phyloP scores from a whole-genome alignment of 1,140 invertebrate species.

The Stenopsyche tienmushanensis region DNA sequence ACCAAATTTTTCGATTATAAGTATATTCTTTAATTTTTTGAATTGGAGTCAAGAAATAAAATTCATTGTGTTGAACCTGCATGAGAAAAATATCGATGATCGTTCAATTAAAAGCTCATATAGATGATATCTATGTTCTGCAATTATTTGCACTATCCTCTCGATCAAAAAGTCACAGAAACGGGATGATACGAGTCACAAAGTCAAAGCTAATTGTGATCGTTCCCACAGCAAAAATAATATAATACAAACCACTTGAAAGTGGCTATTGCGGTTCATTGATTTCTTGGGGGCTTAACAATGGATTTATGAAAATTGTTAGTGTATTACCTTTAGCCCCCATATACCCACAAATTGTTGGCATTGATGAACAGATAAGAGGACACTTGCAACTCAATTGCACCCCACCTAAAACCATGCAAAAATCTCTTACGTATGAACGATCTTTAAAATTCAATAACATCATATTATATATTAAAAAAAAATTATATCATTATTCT shows the following conservation, averaged over 20 bases:
- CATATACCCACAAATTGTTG: conserved; percentile 23
- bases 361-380: conserved; percentile 36
- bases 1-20: too few relatives aligned
- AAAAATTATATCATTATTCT: too few relatives aligned
- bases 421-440: neutral
- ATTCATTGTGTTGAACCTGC: too few relatives aligned
- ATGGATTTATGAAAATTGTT: conserved; percentile 30
- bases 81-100: too few relatives aligned
- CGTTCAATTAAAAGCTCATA: too few relatives aligned
- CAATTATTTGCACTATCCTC: neutral
- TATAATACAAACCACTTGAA: conserved; percentile 20
- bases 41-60: too few relatives aligned
- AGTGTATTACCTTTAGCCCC: conserved; percentile 21
- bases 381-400: conserved; percentile 16
- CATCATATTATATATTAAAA: too few relatives aligned
- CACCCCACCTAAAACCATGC: neutral
- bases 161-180: neutral
- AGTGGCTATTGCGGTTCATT: conserved; percentile 32
- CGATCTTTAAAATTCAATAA: too few relatives aligned
- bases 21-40: too few relatives aligned
- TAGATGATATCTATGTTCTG: neutral
- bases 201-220: conserved; percentile 34
- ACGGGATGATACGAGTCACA: conserved; percentile 10
- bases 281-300: conserved; percentile 23
- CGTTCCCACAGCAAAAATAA: conserved; percentile 32